Conservation (phyloP, 2,113 vertebrate genomes). For the Phalacrocorax brasilianus region DNA sequence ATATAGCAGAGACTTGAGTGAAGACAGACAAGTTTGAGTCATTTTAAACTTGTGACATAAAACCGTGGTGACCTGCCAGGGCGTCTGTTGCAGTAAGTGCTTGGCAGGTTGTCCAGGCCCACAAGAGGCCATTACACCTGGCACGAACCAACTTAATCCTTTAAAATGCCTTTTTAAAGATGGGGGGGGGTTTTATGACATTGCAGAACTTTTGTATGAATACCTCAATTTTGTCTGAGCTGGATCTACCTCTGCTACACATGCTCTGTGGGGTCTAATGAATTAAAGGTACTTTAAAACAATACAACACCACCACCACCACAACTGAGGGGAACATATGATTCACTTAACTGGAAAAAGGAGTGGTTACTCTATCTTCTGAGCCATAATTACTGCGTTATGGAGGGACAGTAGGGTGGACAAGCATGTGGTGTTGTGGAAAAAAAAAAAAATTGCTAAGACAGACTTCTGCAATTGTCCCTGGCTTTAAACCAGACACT, state of each 20-base stretch:
- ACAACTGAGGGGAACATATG: neutral
- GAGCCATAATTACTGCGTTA: neutral
- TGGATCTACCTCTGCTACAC: neutral
- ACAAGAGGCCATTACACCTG: neutral
- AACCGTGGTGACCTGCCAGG: neutral
- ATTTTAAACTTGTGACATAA: neutral
- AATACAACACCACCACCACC: neutral
- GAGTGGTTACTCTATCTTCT: neutral
- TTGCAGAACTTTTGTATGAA: neutral
- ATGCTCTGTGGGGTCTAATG: neutral
- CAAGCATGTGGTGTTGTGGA: neutral
- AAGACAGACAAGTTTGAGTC: neutral
- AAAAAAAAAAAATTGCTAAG: neutral
- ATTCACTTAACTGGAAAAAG: neutral
- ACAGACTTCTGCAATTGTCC: neutral
- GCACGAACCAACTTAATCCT: neutral
- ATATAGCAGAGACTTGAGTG: neutral
- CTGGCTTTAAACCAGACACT: neutral
- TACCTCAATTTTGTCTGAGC: neutral
- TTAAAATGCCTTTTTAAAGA: neutral
- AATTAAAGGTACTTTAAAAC: neutral
- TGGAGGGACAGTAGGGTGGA: neutral
- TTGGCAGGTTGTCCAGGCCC: neutral
- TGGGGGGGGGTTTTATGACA: neutral
- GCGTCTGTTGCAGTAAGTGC: neutral